A percentile compares a stretch with the other conserved stretches of the same genome.
phyloP scores from a whole-genome alignment of 2,797 vertebrate species.

The Pangasius mekongensis region DNA sequence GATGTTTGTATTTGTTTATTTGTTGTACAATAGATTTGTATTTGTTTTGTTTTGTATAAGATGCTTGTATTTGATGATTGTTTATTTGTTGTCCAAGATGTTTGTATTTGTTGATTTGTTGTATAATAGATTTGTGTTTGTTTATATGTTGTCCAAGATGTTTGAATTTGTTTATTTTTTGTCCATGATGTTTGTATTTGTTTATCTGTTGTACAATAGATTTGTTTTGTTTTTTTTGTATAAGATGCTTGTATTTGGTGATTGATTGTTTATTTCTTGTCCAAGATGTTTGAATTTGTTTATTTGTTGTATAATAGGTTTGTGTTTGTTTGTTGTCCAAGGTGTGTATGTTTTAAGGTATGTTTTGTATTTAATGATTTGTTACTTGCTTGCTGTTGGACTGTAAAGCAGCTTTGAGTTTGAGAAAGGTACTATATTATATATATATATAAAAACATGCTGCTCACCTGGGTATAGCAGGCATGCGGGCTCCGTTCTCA shows the following conservation, averaged over 20 bases:
- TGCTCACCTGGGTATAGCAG: conserved; percentile 90
- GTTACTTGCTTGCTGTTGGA: neutral
- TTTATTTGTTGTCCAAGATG: neutral
- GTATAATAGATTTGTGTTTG: neutral
- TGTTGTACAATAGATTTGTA: neutral
- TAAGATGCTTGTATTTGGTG: neutral
- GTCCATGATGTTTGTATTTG: neutral
- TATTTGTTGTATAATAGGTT: neutral
- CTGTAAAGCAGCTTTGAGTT: neutral
- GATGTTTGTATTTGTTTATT: no score
- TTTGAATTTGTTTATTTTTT: neutral
- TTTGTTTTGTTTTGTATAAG: neutral
- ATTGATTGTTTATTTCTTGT: neutral
- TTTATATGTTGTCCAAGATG: neutral
- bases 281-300: neutral
- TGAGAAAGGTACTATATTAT: neutral
- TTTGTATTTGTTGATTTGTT: neutral
- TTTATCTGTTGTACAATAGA: neutral
- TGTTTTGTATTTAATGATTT: neutral
- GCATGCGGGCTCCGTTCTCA: conserved; percentile 88
- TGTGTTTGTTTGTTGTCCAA: neutral
- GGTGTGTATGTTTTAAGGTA: neutral
- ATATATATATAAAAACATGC: neutral
- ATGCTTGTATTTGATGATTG: neutral
- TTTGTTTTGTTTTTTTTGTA: neutral